Conservation (phyloP, 2,888 invertebrate genomes). For the Dynastes maya region DNA sequence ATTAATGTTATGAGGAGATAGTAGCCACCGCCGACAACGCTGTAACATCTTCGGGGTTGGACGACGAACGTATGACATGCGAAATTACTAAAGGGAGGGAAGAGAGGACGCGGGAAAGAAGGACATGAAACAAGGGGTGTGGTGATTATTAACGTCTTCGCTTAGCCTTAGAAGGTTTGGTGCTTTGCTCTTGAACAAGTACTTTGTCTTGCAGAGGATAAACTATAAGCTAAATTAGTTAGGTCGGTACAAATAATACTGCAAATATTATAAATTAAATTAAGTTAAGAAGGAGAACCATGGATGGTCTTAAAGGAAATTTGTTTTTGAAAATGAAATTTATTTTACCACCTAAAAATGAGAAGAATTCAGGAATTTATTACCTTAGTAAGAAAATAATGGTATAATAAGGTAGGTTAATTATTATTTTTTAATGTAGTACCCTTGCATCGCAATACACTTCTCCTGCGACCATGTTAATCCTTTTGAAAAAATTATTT, state of each 20-base stretch:
- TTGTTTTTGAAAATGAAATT: too few relatives aligned
- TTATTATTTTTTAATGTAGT: too few relatives aligned
- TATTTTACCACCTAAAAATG: too few relatives aligned
- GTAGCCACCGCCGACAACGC: not conserved
- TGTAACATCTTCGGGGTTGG: not conserved
- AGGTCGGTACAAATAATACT: not conserved
- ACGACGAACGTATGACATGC: not conserved
- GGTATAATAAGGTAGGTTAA: too few relatives aligned
- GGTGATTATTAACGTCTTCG: not conserved
- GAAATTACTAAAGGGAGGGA: not conserved
- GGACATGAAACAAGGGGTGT: too few relatives aligned
- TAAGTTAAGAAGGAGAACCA: not conserved
- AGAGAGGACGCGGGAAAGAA: not conserved
- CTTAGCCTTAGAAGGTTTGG: not conserved
- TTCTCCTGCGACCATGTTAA: too few relatives aligned
- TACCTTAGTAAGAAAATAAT: too few relatives aligned
- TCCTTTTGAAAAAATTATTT: too few relatives aligned
- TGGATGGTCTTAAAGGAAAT: too few relatives aligned
- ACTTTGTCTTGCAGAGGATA: not conserved
- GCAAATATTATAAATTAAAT: too few relatives aligned
- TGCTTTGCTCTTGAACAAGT: not conserved
- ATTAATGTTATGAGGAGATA: slow-evolving; percentile 11
- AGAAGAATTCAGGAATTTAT: too few relatives aligned
- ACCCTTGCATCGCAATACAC: too few relatives aligned
- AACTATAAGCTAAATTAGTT: not conserved